These are phyloP conservation scores for Nylanderia fulva DNA, from an alignment of 1,140 invertebrate genomes.

Conservation along the genomic window DNA sequence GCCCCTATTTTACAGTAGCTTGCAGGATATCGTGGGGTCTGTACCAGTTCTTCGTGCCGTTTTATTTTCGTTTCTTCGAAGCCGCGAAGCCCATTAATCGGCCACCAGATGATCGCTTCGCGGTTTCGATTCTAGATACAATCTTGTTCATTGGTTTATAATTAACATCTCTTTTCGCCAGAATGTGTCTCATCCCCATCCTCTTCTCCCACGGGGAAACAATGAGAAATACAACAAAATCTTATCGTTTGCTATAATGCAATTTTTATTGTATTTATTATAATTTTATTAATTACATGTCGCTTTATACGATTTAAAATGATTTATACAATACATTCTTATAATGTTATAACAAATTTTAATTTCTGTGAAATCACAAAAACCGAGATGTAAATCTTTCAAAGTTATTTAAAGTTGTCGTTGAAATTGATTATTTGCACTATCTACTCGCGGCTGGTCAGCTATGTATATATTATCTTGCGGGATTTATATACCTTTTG, in stretches of 20 bases:
- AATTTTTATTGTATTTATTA: neutral
- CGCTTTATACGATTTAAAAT: too few species aligned
- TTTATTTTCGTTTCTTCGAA: constrained; percentile 49
- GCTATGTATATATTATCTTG: constrained; percentile 32
- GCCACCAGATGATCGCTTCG: neutral
- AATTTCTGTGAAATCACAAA: neutral
- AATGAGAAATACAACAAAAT: neutral
- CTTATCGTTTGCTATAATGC: neutral
- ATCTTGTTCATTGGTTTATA: neutral
- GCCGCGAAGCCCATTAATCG: constrained; percentile 10
- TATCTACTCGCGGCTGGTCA: neutral
- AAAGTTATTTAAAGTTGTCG: neutral
- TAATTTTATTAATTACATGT: neutral
- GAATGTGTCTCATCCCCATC: neutral
- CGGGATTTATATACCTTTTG: constrained; percentile 51
- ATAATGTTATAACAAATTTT: neutral
- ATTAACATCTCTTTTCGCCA: neutral
- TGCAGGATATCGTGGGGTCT: constrained; percentile 46
- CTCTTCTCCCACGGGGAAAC: neutral
- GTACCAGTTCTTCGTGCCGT: constrained; percentile 47
- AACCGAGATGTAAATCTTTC: neutral
- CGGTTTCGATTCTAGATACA: neutral
- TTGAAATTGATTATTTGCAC: constrained; percentile 20
- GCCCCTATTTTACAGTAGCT: constrained; percentile 73
- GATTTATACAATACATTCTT: neutral